Conservation (phyloP, 2,888 invertebrate genomes). For the Meliscaeva auricollis region DNA sequence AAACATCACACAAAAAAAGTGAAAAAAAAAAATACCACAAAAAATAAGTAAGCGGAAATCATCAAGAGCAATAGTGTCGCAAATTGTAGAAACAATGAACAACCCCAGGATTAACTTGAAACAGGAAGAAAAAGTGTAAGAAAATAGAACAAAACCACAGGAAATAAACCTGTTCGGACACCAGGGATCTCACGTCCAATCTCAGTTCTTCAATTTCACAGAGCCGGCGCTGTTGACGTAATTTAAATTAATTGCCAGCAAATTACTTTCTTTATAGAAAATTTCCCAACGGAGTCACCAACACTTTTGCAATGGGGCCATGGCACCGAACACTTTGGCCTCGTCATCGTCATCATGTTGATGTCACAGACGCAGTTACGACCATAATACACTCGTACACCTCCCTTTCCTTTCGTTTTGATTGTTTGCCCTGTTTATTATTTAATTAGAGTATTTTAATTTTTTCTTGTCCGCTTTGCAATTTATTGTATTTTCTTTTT, state of each 20-base stretch:
- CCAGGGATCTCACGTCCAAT: slow-evolving; percentile 54
- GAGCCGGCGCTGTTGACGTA: slow-evolving; percentile 64
- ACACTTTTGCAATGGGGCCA: not conserved
- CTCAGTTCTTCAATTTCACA: slow-evolving; percentile 64
- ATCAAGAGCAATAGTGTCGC: slow-evolving; percentile 67
- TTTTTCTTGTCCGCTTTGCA: slow-evolving; percentile 50
- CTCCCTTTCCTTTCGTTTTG: slow-evolving; percentile 29
- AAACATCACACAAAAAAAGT: too few relatives aligned
- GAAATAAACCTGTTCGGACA: slow-evolving; percentile 56
- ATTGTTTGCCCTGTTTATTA: slow-evolving; percentile 68
- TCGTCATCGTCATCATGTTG: not conserved
- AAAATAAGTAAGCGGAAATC: slow-evolving; percentile 53
- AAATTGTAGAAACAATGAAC: slow-evolving; percentile 68
- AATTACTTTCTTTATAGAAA: slow-evolving; percentile 77
- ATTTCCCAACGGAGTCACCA: slow-evolving; percentile 34
- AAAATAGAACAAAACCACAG: slow-evolving; percentile 59
- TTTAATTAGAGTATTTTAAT: slow-evolving; percentile 70
- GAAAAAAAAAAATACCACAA: slow-evolving; percentile 22
- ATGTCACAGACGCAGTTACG: slow-evolving; percentile 12
- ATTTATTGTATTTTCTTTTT: slow-evolving; percentile 52
- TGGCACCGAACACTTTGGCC: slow-evolving; percentile 23
- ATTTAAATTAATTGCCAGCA: slow-evolving; percentile 80
- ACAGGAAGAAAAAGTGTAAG: slow-evolving; percentile 53
- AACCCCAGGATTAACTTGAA: slow-evolving; percentile 69
- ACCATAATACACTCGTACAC: not conserved